Evolutionary conservation across 2,113 vertebrate species (phyloP), one percentile per base, ranked within the genome.

Genomic region (Eurypyga helias): DNA sequence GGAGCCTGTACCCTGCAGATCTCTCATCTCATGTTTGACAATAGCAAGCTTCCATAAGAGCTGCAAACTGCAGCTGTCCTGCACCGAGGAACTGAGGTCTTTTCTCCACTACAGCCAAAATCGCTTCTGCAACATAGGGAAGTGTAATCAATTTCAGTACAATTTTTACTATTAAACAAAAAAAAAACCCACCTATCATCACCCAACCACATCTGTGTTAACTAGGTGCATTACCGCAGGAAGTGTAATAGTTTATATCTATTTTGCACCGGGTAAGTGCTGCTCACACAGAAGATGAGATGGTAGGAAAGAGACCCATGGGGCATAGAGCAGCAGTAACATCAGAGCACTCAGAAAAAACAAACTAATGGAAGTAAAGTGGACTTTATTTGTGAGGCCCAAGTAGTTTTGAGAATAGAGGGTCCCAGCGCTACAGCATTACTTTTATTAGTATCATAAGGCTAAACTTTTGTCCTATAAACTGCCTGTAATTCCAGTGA

Each of bases 231-330:
- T 17, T 18, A 77, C 6, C 18, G 20, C 29, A 51, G 49, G 25
- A 46, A 36, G 45, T 1, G 1, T 2, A 72, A 25, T 1, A 25
- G n/a, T 16, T 67, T 1, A 28, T 1, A 1, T 51, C 81, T 36
- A 48, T 34, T 67, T 28, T 61, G 57, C 52, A 36, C 60, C 11
- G 43, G 46, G 9, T 45, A 60, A 78, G 67, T 26, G 58, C 76
- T 83, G 33, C 34, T 64, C 58, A 45, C 82, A 36, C 8, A 48
- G 38, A 73, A 61, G 18, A 33, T 0, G 17, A 87, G 69, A 64
- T 29, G 24, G 33, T 60, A 48, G 78, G 46, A 46, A 58, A 67
- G 25, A 84, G 61, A 70, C 25, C 65, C 61, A 10, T 3, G 49
- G 66, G 52, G 66, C 61, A 87, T n/a, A 52, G 25, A 89, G 65